A percentile compares a stretch with the other conserved stretches of the same genome.
Conservation (phyloP, 2,113 vertebrate species). For the Rhinopomastus cyanomelas region DNA sequence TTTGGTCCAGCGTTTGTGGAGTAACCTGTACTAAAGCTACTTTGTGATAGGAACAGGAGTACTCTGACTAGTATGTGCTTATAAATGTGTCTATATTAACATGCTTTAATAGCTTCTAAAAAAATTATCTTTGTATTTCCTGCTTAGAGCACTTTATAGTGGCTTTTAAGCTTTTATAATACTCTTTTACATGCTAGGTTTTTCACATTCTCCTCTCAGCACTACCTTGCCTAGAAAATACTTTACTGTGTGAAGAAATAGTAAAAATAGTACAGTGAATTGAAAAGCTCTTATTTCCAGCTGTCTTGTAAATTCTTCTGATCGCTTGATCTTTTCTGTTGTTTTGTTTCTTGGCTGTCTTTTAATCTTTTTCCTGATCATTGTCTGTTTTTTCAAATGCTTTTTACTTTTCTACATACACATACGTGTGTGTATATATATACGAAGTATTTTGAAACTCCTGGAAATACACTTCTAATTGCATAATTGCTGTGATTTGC, state of each 20-base stretch:
- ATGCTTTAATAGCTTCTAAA: neutral
- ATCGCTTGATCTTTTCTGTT: neutral
- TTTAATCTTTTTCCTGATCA: neutral
- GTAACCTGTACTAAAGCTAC: neutral
- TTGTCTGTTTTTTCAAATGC: too few relatives aligned
- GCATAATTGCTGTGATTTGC: neutral
- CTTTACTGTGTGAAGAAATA: neutral
- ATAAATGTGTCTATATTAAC: neutral
- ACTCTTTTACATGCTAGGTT: neutral
- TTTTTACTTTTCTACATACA: neutral
- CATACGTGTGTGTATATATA: too few relatives aligned
- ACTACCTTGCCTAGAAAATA: neutral
- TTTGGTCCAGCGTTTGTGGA: neutral
- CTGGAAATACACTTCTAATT: neutral
- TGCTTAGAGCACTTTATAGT: neutral
- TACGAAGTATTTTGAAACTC: neutral
- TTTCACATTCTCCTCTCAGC: neutral
- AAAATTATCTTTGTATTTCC: neutral
- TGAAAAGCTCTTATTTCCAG: neutral
- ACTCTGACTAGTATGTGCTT: too few relatives aligned
- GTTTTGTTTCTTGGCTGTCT: constrained; percentile 19
- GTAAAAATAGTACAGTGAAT: neutral
- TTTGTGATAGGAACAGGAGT: neutral
- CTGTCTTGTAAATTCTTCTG: neutral
- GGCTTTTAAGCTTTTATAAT: neutral